Evolutionary conservation across 2,113 vertebrate species (phyloP), one percentile per base, ranked within the genome.

Genomic region (Maccullochella peelii): DNA sequence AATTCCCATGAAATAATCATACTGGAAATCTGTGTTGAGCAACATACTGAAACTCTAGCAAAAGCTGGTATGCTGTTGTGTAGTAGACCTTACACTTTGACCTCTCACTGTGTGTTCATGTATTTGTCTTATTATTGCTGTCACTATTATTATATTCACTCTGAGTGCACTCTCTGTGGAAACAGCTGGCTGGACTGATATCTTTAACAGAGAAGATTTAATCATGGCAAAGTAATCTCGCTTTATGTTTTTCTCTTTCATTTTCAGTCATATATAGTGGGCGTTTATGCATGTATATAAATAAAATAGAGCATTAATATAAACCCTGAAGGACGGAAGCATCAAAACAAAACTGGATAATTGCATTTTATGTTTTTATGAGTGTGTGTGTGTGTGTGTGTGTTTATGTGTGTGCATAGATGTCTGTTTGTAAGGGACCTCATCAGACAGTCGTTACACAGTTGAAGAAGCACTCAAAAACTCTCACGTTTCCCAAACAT

Each of bases 381-480:
- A 21, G 69, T 67, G 57, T 50, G 59, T 78, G 54, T 49, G 21
- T 38, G 38, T 38, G 6, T 38, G 6, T 38, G 36, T 38, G 30
- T 33, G 2, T 82, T 21, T 63, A 10, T 36, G 33, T 25, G 10
- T 30, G 62, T 63, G 30, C 10, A 30, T 40, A n/a, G 18, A 76
- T 47, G 55, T 86, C 25, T 75, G 78, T 80, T 62, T 62, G 73
- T 68, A 40, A 77, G 69, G 27, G 52, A 69, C 63, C 80, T 86
- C 86, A 85, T 91, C 91, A 90, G 90, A 91, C 83, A 82, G 78
- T 74, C 40, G 33, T 80, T 76, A 25, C 84, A 87, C 68, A 88
- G 79, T 70, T 91, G 86, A 90, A 88, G 73, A 81, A 91, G 88
- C 86, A 89, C 73, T 92, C 82, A 77, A 50, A 88, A 61, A 79